phyloP scores from a whole-genome alignment of 2,888 invertebrate genomes.

The Rotaria socialis region DNA sequence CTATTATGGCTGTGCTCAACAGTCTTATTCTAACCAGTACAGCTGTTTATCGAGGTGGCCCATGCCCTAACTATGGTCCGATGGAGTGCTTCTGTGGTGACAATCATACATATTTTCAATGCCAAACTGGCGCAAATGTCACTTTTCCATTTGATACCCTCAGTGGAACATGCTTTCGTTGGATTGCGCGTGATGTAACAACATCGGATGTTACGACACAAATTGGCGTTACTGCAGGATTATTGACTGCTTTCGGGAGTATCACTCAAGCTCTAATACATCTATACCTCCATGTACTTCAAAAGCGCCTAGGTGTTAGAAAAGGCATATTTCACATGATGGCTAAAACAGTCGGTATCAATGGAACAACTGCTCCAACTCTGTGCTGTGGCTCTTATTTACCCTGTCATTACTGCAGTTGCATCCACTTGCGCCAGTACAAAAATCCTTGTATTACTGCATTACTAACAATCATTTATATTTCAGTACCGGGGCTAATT shows the following conservation, averaged over 20 bases:
- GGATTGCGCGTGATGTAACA: neutral
- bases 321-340: neutral
- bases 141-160: neutral
- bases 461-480: neutral
- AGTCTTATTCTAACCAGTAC: neutral
- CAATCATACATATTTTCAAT: neutral
- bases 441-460: neutral
- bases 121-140: neutral
- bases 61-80: neutral
- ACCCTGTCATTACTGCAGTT: neutral
- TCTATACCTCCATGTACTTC: neutral
- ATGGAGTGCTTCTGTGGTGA: neutral
- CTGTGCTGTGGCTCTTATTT: neutral
- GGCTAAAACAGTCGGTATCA: neutral
- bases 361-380: neutral
- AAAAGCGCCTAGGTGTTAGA: neutral
- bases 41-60: constrained; percentile 1
- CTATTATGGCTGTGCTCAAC: neutral
- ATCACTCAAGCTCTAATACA: neutral
- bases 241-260: neutral
- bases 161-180: neutral
- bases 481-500: neutral
- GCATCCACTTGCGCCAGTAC: neutral
- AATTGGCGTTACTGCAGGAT: neutral
- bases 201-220: constrained; percentile 15